Conservation (phyloP, 2,888 invertebrate species). For the Pandemis corylana region DNA sequence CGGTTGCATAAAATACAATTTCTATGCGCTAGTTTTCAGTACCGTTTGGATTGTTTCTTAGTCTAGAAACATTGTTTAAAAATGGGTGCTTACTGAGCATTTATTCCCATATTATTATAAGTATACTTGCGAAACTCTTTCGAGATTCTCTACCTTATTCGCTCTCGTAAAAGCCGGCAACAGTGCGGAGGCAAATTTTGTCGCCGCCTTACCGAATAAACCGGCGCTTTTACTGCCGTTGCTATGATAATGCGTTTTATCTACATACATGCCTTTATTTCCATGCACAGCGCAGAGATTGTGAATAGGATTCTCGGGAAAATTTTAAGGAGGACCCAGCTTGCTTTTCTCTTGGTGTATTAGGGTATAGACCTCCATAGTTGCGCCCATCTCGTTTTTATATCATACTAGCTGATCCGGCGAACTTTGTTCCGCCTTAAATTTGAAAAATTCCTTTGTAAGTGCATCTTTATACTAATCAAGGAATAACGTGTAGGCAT, state of each 20-base stretch:
- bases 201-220: neutral
- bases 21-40: too few species aligned
- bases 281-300: neutral
- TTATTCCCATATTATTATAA: neutral
- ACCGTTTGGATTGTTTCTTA: too few species aligned
- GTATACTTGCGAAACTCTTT: neutral
- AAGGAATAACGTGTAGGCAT: too few species aligned
- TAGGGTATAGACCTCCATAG: too few species aligned
- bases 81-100: neutral
- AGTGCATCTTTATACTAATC: too few species aligned
- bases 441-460: too few species aligned
- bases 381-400: too few species aligned
- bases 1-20: too few species aligned
- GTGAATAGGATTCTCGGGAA: neutral
- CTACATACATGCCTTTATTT: constrained; percentile 7
- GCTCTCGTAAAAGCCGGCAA: neutral
- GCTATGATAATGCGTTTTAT: constrained; percentile 12
- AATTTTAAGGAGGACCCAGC: neutral
- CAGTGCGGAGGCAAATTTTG: neutral
- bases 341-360: too few species aligned
- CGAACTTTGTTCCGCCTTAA: too few species aligned
- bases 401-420: too few species aligned
- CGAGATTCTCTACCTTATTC: neutral
- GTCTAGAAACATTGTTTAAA: neutral
- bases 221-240: neutral